Percentiles rank a stretch among this genome's conserved stretches.
Conservation (phyloP, 2,888 invertebrate species). For the Andrena trimmerana region DNA sequence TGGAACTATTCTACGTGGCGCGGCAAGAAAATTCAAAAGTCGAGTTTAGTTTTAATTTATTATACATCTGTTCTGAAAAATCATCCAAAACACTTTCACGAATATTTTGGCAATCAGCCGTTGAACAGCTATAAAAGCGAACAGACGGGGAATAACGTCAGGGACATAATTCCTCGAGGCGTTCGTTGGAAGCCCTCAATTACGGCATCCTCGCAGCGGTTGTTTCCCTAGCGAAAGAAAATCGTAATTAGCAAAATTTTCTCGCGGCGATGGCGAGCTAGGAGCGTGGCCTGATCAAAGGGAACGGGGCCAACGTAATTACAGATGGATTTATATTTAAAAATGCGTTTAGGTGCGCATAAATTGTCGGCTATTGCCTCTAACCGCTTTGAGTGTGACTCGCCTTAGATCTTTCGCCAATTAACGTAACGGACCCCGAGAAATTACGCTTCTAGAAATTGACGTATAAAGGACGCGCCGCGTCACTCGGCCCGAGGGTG, state of each 20-base stretch:
- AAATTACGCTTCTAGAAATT: constrained; percentile 55
- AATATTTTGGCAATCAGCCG: background rate
- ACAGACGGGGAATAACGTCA: background rate
- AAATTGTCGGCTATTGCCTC: constrained; percentile 44
- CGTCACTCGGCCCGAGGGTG: constrained; percentile 48
- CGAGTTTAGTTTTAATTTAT: no score
- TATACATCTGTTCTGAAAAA: background rate
- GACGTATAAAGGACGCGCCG: constrained; percentile 57
- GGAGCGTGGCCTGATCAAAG: constrained; percentile 55
- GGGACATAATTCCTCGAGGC: constrained; percentile 50
- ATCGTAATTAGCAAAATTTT: constrained; percentile 59
- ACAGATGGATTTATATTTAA: constrained; percentile 49
- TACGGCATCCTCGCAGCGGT: constrained; percentile 31
- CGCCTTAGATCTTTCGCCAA: constrained; percentile 62
- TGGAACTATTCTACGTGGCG: no score
- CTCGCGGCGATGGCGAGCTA: constrained; percentile 14
- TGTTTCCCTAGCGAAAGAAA: constrained; percentile 10
- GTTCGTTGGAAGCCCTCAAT: constrained; percentile 44
- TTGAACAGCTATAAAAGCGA: background rate
- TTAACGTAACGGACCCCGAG: constrained; percentile 59
- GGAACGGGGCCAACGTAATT: constrained; percentile 47
- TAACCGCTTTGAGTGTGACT: constrained; percentile 51
- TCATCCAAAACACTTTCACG: background rate
- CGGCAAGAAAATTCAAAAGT: no score
- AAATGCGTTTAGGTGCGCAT: constrained; percentile 35